Base-by-base conservation (phyloP, 2,797 vertebrate genomes). In the Lates japonicus region DNA sequence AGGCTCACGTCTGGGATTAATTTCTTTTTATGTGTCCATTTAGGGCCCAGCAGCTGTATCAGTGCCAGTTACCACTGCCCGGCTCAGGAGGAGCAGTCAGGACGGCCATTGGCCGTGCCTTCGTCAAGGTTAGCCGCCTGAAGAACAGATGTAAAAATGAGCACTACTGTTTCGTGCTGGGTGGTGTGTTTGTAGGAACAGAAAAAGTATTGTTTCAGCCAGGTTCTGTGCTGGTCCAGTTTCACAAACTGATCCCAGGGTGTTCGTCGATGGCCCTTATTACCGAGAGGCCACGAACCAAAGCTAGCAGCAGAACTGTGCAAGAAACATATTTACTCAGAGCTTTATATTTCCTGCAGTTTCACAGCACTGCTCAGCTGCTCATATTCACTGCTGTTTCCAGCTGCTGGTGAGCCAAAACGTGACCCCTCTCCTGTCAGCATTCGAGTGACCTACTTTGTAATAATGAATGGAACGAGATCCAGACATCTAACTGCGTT, bases 401-500 rank as follows among this genome's bases (percentile, higher is more conserved):
- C 83, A 99, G 97, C 94, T 44, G 78, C 93, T 81, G 95, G 95
- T 1, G 95, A 96, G 16, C 35, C 83, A 44, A 97, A 96, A 87
- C 96, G 92, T 71, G 92, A 95, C n/a, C 74, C 94, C 20, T 92
- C 95, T 39, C 96, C 97, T 0, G 97, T 99, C 85, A 99, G 98
- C 92, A 98, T 99, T 93, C 99, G 98, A 98, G 97, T 98, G 85
- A 99, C 98, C 0, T 99, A 98, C 76, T 98, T 99, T 90, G 96
- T 99, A 91, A 98, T 76, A 99, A 99, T 80, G 97, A 99, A 83
- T 99, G 98, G 98, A 99, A 99, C 67, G 96, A 99, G 95, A 97
- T 99, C 90, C 98, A 99, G 90, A 97, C 98, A 97, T 97, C 92
- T n/a, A n/a, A n/a, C n/a, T n/a, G n/a, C n/a, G n/a, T n/a, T n/a